These are phyloP conservation scores for Ptychodera flava DNA, from an alignment of 35 echinoderm and acorn worm species.

Conservation along the genomic window DNA sequence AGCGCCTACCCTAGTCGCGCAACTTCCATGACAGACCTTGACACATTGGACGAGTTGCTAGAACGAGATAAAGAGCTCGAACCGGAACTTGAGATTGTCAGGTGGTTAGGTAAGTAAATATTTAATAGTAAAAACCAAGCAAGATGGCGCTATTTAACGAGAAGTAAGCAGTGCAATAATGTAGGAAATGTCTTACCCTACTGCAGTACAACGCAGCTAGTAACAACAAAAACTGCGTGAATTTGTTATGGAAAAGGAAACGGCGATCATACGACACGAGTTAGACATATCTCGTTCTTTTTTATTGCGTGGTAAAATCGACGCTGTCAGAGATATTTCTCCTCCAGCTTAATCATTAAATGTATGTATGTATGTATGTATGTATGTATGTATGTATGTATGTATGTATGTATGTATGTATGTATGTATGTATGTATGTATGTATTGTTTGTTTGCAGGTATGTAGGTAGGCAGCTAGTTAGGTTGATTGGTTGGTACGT, in stretches of 20 bases:
- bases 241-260: not conserved
- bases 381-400: conserved; percentile 2
- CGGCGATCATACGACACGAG: not conserved
- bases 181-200: too few relatives aligned
- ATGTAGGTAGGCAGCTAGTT: not conserved
- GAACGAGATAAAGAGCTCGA: not conserved
- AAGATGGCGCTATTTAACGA: too few relatives aligned
- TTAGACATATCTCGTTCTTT: not conserved
- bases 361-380: conserved; percentile 2
- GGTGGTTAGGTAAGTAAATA: not conserved
- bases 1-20: not conserved
- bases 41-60: not conserved
- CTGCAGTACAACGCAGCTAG: too few relatives aligned
- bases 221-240: too few relatives aligned
- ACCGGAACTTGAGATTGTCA: not conserved
- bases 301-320: not conserved
- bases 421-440: not conserved
- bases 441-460: not conserved
- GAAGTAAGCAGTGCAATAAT: too few relatives aligned
- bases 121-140: not conserved
- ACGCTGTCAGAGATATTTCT: not conserved
- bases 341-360: not conserved
- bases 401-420: conserved; percentile 2
- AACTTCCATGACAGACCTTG: not conserved
- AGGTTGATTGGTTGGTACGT: not conserved